Evolutionary conservation across 2,888 invertebrate species (phyloP).

Genomic region (Artemia sinica): DNA sequence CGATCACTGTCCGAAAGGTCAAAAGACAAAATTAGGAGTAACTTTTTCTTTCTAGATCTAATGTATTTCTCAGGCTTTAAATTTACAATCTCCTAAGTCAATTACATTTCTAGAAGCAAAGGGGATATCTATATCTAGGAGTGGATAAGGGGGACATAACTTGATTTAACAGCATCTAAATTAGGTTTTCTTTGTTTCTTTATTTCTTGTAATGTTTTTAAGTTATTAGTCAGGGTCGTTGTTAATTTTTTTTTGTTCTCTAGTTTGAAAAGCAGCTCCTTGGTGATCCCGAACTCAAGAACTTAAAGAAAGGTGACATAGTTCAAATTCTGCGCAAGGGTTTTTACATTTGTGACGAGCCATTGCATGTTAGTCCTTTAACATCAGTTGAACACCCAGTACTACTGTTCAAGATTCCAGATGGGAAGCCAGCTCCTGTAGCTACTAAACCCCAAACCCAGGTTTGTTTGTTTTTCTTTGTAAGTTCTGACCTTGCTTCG

Average conservation of each 20-base stretch:
- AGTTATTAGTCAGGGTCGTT: background rate
- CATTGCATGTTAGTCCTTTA: constrained; percentile 50
- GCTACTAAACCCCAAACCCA: too few species aligned
- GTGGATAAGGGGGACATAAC: too few species aligned
- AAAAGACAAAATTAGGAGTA: too few species aligned
- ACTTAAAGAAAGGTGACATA: constrained; percentile 72
- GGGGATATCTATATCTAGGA: too few species aligned
- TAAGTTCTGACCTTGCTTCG: too few species aligned
- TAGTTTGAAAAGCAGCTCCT: constrained; percentile 66
- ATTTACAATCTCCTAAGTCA: too few species aligned
- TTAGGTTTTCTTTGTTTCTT: too few species aligned
- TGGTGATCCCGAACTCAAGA: constrained; percentile 69
- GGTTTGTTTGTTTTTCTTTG: too few species aligned
- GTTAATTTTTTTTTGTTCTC: constrained; percentile 25
- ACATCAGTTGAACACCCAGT: constrained; percentile 55
- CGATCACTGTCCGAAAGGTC: too few species aligned
- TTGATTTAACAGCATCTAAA: background rate
- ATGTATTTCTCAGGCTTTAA: too few species aligned
- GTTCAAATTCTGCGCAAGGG: constrained; percentile 90
- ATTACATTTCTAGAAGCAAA: too few species aligned
- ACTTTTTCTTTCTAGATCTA: too few species aligned
- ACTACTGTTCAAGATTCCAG: constrained; percentile 79
- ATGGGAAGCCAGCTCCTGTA: constrained; percentile 55
- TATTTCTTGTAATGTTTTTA: background rate
- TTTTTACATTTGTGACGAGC: constrained; percentile 80